Percentiles rank a stretch among this genome's conserved stretches.
Evolutionary conservation across 2,797 vertebrate species (phyloP).

Genomic region (Ctenopoma kingsleyae): DNA sequence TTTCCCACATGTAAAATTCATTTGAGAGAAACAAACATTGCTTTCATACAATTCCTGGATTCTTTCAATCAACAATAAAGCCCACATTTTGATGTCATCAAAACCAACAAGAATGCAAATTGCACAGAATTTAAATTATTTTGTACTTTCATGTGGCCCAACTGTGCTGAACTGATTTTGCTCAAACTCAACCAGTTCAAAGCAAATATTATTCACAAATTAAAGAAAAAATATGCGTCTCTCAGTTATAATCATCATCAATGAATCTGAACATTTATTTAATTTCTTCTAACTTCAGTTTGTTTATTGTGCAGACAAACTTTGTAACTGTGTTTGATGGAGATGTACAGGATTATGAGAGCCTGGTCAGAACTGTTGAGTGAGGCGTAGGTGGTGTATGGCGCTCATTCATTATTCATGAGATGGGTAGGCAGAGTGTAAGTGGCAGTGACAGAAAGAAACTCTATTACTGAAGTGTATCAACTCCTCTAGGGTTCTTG

Average conservation of each 20-base stretch:
- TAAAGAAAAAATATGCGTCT: background rate
- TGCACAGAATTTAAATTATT: slow-evolving; percentile 44
- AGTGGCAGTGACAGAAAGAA: slow-evolving; percentile 77
- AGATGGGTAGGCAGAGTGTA: slow-evolving; percentile 73
- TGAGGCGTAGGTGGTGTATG: slow-evolving; percentile 76
- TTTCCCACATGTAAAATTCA: slow-evolving; percentile 74
- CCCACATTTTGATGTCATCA: slow-evolving; percentile 87
- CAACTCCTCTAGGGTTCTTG: slow-evolving; percentile 65
- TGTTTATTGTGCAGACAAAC: slow-evolving; percentile 20
- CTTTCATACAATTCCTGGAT: slow-evolving; percentile 74
- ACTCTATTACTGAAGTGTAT: slow-evolving; percentile 71
- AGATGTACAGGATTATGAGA: slow-evolving; percentile 46
- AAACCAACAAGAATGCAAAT: slow-evolving; percentile 74
- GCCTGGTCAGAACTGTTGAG: slow-evolving; percentile 55
- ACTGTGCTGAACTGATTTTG: slow-evolving; percentile 13
- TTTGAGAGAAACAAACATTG: slow-evolving; percentile 78
- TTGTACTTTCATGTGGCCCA: slow-evolving; percentile 37
- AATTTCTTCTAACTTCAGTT: slow-evolving; percentile 9
- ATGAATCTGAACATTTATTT: background rate
- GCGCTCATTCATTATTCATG: slow-evolving; percentile 81
- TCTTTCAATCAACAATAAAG: slow-evolving; percentile 73
- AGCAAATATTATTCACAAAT: slow-evolving; percentile 17
- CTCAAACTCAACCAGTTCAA: slow-evolving; percentile 9
- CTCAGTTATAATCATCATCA: background rate
- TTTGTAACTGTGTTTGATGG: slow-evolving; percentile 24